A percentile compares a stretch with the other conserved stretches of the same genome.
These are phyloP conservation scores for Marcusenius ussheri DNA, from an alignment of 2,113 vertebrate genomes.

Conservation along the genomic window DNA sequence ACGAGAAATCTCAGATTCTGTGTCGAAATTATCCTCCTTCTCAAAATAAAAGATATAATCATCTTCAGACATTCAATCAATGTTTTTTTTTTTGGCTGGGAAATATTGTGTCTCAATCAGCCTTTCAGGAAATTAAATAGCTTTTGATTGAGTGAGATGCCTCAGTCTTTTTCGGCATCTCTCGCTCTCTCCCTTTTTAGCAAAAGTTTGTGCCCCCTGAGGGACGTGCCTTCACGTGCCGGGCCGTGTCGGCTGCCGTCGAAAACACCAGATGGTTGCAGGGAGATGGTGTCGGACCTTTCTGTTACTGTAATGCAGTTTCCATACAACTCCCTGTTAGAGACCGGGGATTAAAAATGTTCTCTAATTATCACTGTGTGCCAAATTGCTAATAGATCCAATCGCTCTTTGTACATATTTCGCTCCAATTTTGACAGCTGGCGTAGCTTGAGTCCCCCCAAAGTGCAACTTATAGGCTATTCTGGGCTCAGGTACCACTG, in stretches of 20 bases:
- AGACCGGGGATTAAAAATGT: slow-evolving; percentile 8
- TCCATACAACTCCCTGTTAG: neutral
- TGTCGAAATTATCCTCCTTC: neutral
- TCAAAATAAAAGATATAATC: neutral
- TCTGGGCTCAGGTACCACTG: neutral
- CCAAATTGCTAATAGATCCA: neutral
- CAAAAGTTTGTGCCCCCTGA: neutral
- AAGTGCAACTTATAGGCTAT: neutral
- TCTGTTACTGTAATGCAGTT: neutral
- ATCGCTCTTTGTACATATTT: neutral
- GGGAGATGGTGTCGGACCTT: slow-evolving; percentile 4
- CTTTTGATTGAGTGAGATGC: neutral
- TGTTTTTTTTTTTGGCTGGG: neutral
- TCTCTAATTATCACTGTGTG: neutral
- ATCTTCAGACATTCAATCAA: slow-evolving; percentile 1
- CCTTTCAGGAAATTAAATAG: slow-evolving; percentile 9
- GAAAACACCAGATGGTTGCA: slow-evolving; percentile 16
- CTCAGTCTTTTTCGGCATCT: neutral
- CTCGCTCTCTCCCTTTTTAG: neutral
- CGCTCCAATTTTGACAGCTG: neutral
- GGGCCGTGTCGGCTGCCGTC: neutral
- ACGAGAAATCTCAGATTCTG: neutral
- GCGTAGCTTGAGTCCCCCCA: neutral
- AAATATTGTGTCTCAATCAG: slow-evolving; percentile 15
- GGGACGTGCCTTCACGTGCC: neutral